A percentile compares a stretch with the other conserved stretches of the same genome.
Conservation (phyloP, 1,140 invertebrate species). For the Drosophila triauraria region DNA sequence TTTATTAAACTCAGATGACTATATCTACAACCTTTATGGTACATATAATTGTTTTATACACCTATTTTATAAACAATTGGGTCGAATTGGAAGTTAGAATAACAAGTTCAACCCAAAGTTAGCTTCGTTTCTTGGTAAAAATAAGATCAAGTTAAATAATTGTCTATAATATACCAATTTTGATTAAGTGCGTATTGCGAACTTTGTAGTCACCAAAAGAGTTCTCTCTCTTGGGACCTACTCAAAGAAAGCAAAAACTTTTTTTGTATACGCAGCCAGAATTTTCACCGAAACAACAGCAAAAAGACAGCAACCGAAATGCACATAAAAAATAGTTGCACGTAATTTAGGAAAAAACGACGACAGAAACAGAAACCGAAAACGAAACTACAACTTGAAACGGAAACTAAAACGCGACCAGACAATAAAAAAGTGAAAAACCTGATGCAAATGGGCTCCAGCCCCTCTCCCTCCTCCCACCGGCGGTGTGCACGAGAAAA, state of each 20-base stretch:
- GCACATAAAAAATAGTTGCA: conserved; percentile 79
- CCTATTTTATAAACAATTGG: no score
- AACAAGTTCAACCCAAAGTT: no score
- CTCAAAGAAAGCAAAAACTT: conserved; percentile 72
- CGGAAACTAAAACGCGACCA: conserved; percentile 42
- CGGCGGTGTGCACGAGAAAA: conserved; percentile 62
- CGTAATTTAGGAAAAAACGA: conserved; percentile 68
- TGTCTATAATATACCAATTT: no score
- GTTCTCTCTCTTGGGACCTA: conserved; percentile 52
- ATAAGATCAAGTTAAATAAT: no score
- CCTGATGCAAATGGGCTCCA: conserved; percentile 58
- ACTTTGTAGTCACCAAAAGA: neutral
- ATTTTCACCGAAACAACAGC: conserved; percentile 58
- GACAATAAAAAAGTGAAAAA: conserved; percentile 62
- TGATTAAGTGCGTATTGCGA: no score
- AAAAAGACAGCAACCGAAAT: conserved; percentile 33
- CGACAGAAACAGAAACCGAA: conserved; percentile 37
- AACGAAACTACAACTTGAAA: conserved; percentile 58
- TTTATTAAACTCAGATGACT: no score
- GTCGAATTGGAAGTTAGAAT: no score
- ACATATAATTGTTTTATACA: no score
- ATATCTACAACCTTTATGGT: no score
- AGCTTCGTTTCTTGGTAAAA: no score
- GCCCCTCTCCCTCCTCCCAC: conserved; percentile 1
- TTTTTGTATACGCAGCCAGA: conserved; percentile 62